A percentile compares a stretch with the other conserved stretches of the same genome.
These are phyloP conservation scores for Calcarius ornatus DNA, from an alignment of 2,113 vertebrate species.

Conservation along the genomic window DNA sequence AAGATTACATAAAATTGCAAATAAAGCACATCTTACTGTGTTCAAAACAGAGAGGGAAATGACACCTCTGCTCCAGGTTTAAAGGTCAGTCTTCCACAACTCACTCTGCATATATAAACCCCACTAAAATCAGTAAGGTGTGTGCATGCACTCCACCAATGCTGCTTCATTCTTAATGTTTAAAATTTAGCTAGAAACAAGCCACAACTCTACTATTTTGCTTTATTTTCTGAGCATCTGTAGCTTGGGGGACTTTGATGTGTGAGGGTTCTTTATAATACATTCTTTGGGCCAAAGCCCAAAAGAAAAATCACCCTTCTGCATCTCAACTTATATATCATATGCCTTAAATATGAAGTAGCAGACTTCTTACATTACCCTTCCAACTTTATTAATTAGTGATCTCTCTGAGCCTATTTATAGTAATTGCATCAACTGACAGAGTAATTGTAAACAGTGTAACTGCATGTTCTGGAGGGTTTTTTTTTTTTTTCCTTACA, in stretches of 20 bases:
- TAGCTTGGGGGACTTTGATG: constrained; percentile 42
- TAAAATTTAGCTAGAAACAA: not conserved
- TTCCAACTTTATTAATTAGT: constrained; percentile 72
- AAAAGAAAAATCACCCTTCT: constrained; percentile 23
- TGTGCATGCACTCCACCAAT: not conserved
- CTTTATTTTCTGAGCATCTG: constrained; percentile 54
- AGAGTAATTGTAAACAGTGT: constrained; percentile 67
- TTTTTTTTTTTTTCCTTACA: constrained; percentile 56
- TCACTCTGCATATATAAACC: not conserved
- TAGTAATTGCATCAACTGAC: constrained; percentile 72
- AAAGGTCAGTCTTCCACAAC: not conserved
- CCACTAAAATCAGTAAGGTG: not conserved
- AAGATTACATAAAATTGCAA: not conserved
- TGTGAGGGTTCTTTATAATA: constrained; percentile 54
- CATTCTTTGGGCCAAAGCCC: constrained; percentile 18
- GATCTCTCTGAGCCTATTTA: constrained; percentile 71
- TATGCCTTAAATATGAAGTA: constrained; percentile 13
- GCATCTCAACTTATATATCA: not conserved
- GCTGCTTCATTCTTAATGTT: not conserved
- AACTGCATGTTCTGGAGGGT: constrained; percentile 58
- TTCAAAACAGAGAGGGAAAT: not conserved
- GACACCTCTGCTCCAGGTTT: not conserved
- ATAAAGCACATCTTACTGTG: not conserved
- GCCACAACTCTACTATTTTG: not conserved
- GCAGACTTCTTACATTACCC: constrained; percentile 18